Base-by-base conservation (phyloP, 2,113 vertebrate genomes). In the Leptocoma aspasia region DNA sequence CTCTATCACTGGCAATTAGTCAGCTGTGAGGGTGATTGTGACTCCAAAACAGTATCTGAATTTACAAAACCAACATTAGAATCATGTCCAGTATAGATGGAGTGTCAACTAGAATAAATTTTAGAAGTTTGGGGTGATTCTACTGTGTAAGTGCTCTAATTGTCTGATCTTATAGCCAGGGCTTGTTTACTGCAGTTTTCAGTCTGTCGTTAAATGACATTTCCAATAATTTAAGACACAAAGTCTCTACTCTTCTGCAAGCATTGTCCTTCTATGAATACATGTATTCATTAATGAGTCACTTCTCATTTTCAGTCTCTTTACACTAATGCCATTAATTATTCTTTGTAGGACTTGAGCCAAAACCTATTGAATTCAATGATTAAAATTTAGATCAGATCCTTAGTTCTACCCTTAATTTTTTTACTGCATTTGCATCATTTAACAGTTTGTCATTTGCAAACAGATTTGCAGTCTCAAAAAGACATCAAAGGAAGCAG, bases 291-390 rank as follows among this genome's bases (percentile, higher is more conserved):
- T 86, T 92, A 86, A 89, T 71, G 86, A 95, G 89, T 92, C 92
- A 89, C 77, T 94, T 94, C 89, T 95, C 80, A 91, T 95, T 89
- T 93, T 97, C 92, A 95, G 68, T 68, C 76, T 86, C 80, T 92
- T 90, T 92, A 92, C 68, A 86, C 80, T 92, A 97, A 95, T 94
- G 84, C 80, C 92, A 96, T 95, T 92, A 95, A 93, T 96, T 94
- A 94, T 91, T 89, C 89, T 94, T 92, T n/a, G 70, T 49, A 89
- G 77, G 89, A 89, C 65, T 56, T 78, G 60, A 93, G 91, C 82
- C 92, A 96, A 81, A 89, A 5, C 64, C 49, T 89, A 89, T 52
- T 93, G 76, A 93, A 92, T 68, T 85, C 15, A 61, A 68, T 33
- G 24, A 94, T 79, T 88, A 87, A 80, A 90, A 93, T 90, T 93